Evolutionary conservation across 2,888 invertebrate genomes (phyloP), one percentile per base, ranked within the genome.

Genomic region (Germaria angustata): DNA sequence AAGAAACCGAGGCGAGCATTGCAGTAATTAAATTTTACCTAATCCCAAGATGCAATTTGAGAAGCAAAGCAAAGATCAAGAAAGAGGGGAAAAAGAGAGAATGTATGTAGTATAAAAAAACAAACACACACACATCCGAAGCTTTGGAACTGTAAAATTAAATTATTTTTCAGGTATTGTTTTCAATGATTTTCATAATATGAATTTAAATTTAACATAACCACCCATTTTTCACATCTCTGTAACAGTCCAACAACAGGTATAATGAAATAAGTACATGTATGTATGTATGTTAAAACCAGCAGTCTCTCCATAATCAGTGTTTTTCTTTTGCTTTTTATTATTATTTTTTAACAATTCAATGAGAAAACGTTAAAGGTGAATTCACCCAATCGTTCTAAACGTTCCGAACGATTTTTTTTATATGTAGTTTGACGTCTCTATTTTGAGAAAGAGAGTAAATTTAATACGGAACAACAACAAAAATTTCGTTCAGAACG

Each of bases 1-100:
- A 53, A 63, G 17, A 28, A 39, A 28, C 34, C 7, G 11, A 53
- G 51, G 71, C 76, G 53, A 76, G 69, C 22, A 15, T 24, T 81
- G 76, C 71, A 59, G 71, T 71, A 24, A 20, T 11, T 20, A 41
- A n/a, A 22, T 15, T 41, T 32, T 2, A 28, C 44, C 32, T 32
- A 39, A 72, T 15, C 9, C 8, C 24, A 59, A 72, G 28, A 59
- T 72, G 49, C 36, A 49, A 36, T 28, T 72, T 5, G 24, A 49
- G 7, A 7, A 34, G 9, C 9, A 24, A 20, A 8, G 0, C 6
- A 71, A 59, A 72, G 46, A 71, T 24, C 49, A 17, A 7, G 28
- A 28, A 72, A 34, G 0, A 34, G 4, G 9, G 20, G 1, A 20
- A 17, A 44, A 13, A 17, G 17, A 41, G 39, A 55, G 36, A 72